Conservation (phyloP, 1,140 invertebrate species). For the Cydia amplana region DNA sequence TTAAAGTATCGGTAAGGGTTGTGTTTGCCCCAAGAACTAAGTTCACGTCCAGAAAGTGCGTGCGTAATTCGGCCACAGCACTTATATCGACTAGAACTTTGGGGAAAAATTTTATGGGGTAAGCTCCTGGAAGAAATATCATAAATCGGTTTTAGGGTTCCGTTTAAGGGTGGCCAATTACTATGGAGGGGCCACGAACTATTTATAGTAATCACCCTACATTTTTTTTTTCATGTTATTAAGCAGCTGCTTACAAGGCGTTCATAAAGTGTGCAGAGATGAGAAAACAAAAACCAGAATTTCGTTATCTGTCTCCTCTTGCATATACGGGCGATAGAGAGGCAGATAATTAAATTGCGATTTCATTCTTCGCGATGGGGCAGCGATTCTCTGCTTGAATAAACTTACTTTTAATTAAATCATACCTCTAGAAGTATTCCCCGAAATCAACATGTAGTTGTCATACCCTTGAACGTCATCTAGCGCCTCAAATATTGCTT, state of each 20-base stretch:
- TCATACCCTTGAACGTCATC: slow-evolving; percentile 40
- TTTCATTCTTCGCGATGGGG: too few species aligned
- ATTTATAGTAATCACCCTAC: too few species aligned
- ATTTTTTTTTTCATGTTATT: too few species aligned
- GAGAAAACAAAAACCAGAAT: neutral
- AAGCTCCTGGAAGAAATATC: slow-evolving; percentile 36
- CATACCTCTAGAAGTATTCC: slow-evolving; percentile 41
- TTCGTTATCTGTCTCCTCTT: neutral
- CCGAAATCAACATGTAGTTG: slow-evolving; percentile 42
- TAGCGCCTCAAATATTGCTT: slow-evolving; percentile 40
- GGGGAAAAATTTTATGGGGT: slow-evolving; percentile 38
- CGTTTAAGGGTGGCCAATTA: too few species aligned
- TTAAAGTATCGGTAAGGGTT: slow-evolving; percentile 39
- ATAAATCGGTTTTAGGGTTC: neutral
- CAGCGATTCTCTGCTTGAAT: too few species aligned
- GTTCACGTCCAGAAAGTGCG: slow-evolving; percentile 41
- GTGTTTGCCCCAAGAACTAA: slow-evolving; percentile 42
- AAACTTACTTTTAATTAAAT: neutral
- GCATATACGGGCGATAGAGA: too few species aligned
- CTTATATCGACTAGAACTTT: slow-evolving; percentile 43
- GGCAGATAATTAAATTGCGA: too few species aligned
- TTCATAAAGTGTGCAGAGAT: too few species aligned
- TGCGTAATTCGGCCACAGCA: slow-evolving; percentile 34
- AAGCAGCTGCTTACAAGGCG: too few species aligned
- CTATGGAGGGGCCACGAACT: too few species aligned